Evolutionary conservation across 2,888 invertebrate genomes (phyloP).

Genomic region (Athalia rosae): DNA sequence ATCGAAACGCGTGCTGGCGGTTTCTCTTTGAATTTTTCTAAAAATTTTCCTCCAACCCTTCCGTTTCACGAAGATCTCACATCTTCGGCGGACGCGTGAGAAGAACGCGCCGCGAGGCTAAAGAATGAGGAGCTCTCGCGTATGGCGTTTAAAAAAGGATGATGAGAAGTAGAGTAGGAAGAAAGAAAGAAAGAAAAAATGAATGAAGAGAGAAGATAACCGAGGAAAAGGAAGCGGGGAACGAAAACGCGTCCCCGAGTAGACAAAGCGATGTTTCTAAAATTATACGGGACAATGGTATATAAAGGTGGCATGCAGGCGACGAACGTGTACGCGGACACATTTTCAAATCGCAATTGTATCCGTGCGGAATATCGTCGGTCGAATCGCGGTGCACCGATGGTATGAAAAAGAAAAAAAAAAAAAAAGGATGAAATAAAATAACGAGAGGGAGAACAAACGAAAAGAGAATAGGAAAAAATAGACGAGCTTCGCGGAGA

Average conservation of each 20-base stretch:
- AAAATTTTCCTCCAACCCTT: background rate
- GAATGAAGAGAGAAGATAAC: too few species aligned
- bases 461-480: too few species aligned
- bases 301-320: background rate
- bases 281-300: slow-evolving; percentile 72
- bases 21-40: slow-evolving; percentile 16
- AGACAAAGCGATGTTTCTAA: slow-evolving; percentile 69
- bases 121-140: slow-evolving; percentile 1
- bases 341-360: too few species aligned
- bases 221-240: slow-evolving; percentile 46
- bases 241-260: slow-evolving; percentile 53
- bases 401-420: background rate
- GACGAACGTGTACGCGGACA: slow-evolving; percentile 57
- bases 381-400: background rate
- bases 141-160: slow-evolving; percentile 48
- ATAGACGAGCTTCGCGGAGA: too few species aligned
- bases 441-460: too few species aligned
- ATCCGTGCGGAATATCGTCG: background rate
- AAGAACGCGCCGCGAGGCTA: background rate
- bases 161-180: too few species aligned
- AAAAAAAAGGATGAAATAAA: too few species aligned
- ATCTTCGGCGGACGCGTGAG: background rate
- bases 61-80: background rate
- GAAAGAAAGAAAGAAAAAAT: slow-evolving; percentile 35
- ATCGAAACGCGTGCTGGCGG: background rate